These are phyloP conservation scores for Ciconia nigra DNA, from an alignment of 2,797 vertebrate genomes.

Conservation along the genomic window DNA sequence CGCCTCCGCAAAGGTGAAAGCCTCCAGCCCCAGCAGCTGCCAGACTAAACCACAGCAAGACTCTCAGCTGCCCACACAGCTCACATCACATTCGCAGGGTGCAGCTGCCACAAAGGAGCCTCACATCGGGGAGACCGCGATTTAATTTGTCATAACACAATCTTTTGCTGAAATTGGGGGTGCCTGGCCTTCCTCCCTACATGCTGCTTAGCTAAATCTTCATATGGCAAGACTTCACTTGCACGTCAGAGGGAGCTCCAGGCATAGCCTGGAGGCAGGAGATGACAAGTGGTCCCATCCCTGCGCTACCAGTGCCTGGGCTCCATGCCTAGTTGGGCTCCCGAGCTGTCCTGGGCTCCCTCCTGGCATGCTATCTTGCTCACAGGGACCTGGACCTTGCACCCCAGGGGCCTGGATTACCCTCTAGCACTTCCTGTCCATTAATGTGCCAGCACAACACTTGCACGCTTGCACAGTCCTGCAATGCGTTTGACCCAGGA, in stretches of 20 bases:
- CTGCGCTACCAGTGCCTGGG: fast-evolving
- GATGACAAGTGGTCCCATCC: background rate
- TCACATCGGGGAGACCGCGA: too few species aligned
- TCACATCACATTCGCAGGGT: background rate
- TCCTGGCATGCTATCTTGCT: background rate
- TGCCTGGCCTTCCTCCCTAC: background rate
- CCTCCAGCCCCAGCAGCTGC: background rate
- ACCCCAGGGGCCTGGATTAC: background rate
- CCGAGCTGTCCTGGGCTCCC: background rate
- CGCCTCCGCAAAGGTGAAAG: background rate
- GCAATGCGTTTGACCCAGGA: background rate
- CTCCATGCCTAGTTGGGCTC: background rate
- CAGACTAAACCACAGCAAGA: background rate
- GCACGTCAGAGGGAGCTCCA: background rate
- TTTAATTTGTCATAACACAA: background rate
- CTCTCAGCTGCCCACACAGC: background rate
- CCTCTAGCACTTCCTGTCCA: fast-evolving
- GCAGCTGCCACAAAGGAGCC: background rate
- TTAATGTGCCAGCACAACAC: background rate
- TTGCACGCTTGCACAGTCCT: background rate
- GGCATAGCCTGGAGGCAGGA: too few species aligned
- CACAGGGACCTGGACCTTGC: background rate
- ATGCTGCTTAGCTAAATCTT: background rate
- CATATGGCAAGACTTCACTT: background rate
- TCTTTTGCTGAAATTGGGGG: background rate